Evolutionary conservation across 2,797 vertebrate genomes (phyloP).

Genomic region (Orestias chungarensis): DNA sequence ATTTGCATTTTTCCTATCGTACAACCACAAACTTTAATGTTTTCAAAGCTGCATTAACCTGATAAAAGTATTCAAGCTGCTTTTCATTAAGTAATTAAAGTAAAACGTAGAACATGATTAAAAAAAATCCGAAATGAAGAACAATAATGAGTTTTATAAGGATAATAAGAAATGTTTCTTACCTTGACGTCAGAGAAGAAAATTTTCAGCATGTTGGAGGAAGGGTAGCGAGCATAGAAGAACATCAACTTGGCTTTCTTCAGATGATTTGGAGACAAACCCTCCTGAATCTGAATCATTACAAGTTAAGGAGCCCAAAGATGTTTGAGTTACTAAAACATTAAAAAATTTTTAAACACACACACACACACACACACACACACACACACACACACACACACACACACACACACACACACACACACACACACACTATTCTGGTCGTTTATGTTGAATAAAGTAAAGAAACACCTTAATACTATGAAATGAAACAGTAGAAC

Average conservation of each 20-base stretch:
- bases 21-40: background rate
- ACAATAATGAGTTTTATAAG: background rate
- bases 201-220: conserved; percentile 99
- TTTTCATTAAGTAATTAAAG: background rate
- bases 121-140: background rate
- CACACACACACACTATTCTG: too few species aligned
- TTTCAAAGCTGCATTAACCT: too few species aligned
- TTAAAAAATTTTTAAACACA: background rate
- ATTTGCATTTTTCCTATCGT: background rate
- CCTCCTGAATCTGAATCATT: conserved; percentile 93
- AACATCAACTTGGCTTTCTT: conserved; percentile 99
- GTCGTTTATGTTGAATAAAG: too few species aligned
- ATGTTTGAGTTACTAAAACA: background rate
- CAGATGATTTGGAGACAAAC: conserved; percentile 97
- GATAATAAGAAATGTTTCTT: conserved; percentile 58
- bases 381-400: too few species aligned
- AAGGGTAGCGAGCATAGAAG: conserved; percentile 98
- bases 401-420: too few species aligned
- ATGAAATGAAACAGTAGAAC: background rate
- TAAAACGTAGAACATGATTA: background rate
- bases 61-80: too few species aligned
- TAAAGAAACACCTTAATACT: too few species aligned
- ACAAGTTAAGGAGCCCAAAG: conserved; percentile 85
- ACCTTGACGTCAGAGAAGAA: conserved; percentile 99
- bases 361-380: too few species aligned